These are phyloP conservation scores for Burhinus bistriatus DNA, from an alignment of 2,113 vertebrate genomes.

Conservation along the genomic window DNA sequence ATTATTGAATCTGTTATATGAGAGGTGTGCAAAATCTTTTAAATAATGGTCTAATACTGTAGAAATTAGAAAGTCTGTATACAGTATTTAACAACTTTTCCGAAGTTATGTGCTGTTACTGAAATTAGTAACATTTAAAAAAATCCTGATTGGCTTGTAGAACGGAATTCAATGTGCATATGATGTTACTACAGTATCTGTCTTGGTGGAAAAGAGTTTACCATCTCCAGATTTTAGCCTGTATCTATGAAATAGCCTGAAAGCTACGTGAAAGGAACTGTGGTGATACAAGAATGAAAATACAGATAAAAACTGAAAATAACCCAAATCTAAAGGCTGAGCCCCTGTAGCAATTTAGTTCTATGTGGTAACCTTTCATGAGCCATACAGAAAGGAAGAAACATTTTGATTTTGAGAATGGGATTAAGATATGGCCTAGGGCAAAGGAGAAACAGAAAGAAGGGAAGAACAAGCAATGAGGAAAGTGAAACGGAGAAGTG, in stretches of 20 bases:
- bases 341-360: background rate
- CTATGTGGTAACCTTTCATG: background rate
- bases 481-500: conserved; percentile 4
- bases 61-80: conserved; percentile 19
- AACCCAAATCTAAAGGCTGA: background rate
- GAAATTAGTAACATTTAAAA: conserved; percentile 9
- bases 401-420: background rate
- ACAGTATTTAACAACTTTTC: background rate
- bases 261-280: background rate
- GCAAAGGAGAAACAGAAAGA: background rate
- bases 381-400: background rate
- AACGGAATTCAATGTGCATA: background rate
- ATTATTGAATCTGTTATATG: background rate
- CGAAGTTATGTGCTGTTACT: background rate
- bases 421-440: background rate
- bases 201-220: background rate
- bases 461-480: background rate
- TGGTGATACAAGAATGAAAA: background rate
- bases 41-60: background rate
- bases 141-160: background rate
- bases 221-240: background rate
- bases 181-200: background rate
- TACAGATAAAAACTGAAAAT: background rate
- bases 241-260: background rate
- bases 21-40: background rate